These are phyloP conservation scores for Megaustenia siamemsis DNA, from an alignment of 2,888 invertebrate genomes.

Conservation along the genomic window DNA sequence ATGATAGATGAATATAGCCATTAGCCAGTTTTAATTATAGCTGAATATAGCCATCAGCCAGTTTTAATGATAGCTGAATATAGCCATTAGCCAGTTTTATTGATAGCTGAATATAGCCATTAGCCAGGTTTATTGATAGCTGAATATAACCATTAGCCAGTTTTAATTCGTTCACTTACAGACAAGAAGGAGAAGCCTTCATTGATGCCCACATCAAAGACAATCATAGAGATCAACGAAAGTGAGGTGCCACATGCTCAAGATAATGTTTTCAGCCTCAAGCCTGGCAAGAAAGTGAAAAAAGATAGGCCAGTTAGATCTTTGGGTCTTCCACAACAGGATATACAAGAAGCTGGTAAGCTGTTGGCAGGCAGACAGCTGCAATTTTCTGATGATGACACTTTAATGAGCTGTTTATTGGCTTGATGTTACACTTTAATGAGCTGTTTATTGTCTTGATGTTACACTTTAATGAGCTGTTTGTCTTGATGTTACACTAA, in stretches of 20 bases:
- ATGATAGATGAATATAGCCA: too few species aligned
- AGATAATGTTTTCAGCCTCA: slow-evolving; percentile 51
- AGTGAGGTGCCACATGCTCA: slow-evolving; percentile 56
- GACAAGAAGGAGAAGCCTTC: slow-evolving; percentile 66
- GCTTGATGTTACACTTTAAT: background rate
- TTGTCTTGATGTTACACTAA: too few species aligned
- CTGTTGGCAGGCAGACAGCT: background rate
- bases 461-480: too few species aligned
- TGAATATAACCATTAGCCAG: too few species aligned
- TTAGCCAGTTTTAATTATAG: too few species aligned
- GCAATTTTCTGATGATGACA: background rate
- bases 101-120: too few species aligned
- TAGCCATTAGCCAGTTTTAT: too few species aligned
- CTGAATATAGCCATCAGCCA: too few species aligned
- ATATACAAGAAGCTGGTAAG: slow-evolving; percentile 64
- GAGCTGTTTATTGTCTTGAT: too few species aligned
- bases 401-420: background rate
- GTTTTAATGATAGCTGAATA: too few species aligned
- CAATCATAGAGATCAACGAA: slow-evolving; percentile 67
- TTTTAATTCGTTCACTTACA: slow-evolving; percentile 31
- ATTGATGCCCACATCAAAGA: slow-evolving; percentile 66
- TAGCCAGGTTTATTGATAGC: too few species aligned
- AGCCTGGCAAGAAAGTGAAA: slow-evolving; percentile 61
- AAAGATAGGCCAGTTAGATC: slow-evolving; percentile 56
- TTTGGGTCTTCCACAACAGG: slow-evolving; percentile 65